Conservation (phyloP, 2,113 vertebrate genomes). For the Ceyx margarethae region DNA sequence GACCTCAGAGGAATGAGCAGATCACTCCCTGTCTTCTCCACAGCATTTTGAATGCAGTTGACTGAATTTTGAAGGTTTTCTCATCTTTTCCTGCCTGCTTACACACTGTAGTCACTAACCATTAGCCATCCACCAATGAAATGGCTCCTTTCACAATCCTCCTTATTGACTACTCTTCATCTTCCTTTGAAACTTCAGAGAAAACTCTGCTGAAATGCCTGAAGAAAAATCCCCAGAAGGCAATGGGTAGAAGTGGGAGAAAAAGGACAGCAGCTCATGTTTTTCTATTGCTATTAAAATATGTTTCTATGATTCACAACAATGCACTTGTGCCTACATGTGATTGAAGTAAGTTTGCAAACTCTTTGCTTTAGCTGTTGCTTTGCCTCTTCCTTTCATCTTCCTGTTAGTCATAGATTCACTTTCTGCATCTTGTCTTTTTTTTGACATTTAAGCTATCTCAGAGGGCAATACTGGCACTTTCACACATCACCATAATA, state of each 20-base stretch:
- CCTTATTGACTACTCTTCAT: neutral
- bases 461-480: neutral
- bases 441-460: constrained; percentile 32
- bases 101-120: neutral
- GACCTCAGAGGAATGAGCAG: neutral
- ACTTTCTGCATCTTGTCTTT: constrained; percentile 36
- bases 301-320: neutral
- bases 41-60: neutral
- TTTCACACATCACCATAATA: constrained; percentile 38
- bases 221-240: neutral
- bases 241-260: neutral
- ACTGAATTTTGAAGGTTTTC: neutral
- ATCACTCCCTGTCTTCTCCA: neutral
- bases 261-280: neutral
- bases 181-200: neutral
- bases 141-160: neutral
- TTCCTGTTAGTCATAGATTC: constrained; percentile 6
- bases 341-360: constrained; percentile 27
- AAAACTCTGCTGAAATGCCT: neutral
- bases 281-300: constrained; percentile 22
- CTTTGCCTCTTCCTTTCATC: constrained; percentile 26
- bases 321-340: neutral
- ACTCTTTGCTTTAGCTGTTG: constrained; percentile 9
- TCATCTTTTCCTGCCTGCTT: neutral
- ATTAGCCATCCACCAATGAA: neutral